These are phyloP conservation scores for Trididemnum clinides DNA, from an alignment of 23 tunicate species.

Conservation along the genomic window DNA sequence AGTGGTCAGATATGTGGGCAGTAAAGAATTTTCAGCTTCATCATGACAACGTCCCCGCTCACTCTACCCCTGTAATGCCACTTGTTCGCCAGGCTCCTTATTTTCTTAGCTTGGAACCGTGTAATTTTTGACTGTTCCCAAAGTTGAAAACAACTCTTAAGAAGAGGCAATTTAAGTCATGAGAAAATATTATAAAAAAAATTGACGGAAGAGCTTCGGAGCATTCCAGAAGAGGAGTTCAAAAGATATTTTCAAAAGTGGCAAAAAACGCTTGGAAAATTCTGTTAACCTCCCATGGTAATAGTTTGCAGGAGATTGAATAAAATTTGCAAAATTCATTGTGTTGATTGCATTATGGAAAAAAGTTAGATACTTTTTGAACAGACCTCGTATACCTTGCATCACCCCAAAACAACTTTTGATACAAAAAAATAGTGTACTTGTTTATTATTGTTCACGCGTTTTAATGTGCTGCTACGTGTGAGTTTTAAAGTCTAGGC, in stretches of 20 bases:
- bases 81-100: neutral
- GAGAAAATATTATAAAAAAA: neutral
- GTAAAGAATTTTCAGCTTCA: neutral
- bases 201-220: neutral
- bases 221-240: constrained; percentile 25
- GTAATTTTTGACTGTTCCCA: neutral
- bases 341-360: no score
- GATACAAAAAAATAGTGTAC: no score
- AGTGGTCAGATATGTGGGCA: neutral
- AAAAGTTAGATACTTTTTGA: no score
- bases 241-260: constrained; percentile 15
- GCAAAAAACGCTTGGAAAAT: no score
- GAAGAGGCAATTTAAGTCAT: neutral
- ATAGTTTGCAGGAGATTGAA: no score
- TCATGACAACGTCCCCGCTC: constrained; percentile 5
- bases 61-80: neutral
- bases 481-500: no score
- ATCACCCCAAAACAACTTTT: no score
- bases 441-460: no score
- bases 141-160: neutral
- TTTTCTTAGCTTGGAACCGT: neutral
- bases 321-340: no score
- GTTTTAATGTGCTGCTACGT: no score
- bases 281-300: no score
- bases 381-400: no score